These are phyloP conservation scores for Epizoanthus rinbou DNA, from an alignment of 92 coral and sea anemone species.

Conservation along the genomic window DNA sequence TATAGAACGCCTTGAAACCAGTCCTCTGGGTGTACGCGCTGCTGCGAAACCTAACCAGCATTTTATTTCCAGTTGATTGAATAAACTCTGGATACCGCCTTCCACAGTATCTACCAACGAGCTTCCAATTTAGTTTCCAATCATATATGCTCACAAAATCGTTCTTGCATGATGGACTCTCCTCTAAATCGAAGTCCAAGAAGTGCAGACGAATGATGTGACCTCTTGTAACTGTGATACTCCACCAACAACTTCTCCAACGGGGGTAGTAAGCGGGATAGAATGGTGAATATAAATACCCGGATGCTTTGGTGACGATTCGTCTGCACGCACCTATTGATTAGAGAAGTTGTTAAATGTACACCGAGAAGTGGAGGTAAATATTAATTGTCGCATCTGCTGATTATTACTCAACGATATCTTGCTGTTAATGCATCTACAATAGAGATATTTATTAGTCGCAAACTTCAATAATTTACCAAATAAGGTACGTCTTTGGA, in stretches of 20 bases:
- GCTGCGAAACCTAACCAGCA: slow-evolving; percentile 59
- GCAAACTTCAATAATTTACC: no score
- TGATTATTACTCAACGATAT: no score
- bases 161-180: slow-evolving; percentile 59
- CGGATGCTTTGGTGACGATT: slow-evolving; percentile 41
- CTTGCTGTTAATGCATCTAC: no score
- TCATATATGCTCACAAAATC: slow-evolving; percentile 64
- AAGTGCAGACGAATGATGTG: slow-evolving; percentile 62
- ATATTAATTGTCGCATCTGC: no score
- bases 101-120: slow-evolving; percentile 75
- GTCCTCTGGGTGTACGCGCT: slow-evolving; percentile 46
- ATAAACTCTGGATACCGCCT: slow-evolving; percentile 69
- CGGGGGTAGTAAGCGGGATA: slow-evolving; percentile 60
- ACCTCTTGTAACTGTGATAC: slow-evolving; percentile 44
- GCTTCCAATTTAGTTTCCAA: slow-evolving; percentile 14
- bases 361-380: no score
- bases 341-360: background rate
- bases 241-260: slow-evolving; percentile 58
- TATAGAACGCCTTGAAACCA: slow-evolving; percentile 66
- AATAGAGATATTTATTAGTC: no score
- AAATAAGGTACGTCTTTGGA: no score
- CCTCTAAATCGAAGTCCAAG: slow-evolving; percentile 68
- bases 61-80: slow-evolving; percentile 63
- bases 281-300: slow-evolving; percentile 57
- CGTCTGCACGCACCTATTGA: slow-evolving; percentile 46